Percentiles rank a stretch among this genome's conserved stretches.
phyloP scores from a whole-genome alignment of 2,797 vertebrate species.

The Diceros bicornis region DNA sequence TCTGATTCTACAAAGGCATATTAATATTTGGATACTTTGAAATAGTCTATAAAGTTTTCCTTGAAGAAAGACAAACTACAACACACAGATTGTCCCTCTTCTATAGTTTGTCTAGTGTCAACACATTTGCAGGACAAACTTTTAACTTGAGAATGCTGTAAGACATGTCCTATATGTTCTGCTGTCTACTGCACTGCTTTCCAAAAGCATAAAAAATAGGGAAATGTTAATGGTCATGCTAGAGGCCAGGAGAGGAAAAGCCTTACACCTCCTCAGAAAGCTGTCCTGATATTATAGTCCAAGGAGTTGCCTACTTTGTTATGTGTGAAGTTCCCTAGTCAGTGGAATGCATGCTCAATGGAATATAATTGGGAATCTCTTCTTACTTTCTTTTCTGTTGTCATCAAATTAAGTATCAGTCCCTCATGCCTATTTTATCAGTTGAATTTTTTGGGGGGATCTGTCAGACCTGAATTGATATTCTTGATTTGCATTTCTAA shows the following conservation, averaged over 20 bases:
- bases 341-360: not conserved
- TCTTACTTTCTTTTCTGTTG: not conserved
- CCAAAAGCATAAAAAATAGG: not conserved
- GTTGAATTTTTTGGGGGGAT: not conserved
- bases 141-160: not conserved
- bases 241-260: not conserved
- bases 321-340: not conserved
- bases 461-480: not conserved
- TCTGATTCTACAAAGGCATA: conserved; percentile 21
- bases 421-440: not conserved
- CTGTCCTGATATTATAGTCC: not conserved
- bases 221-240: not conserved
- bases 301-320: not conserved
- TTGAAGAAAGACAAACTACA: not conserved
- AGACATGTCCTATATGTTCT: not conserved
- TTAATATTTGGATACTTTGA: conserved; percentile 13
- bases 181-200: not conserved
- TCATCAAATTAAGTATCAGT: not conserved
- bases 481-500: conserved; percentile 40
- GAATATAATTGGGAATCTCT: not conserved
- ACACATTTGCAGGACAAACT: not conserved
- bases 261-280: not conserved
- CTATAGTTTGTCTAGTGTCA: not conserved
- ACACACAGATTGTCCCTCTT: not conserved
- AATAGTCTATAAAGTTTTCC: not conserved